Conservation (phyloP, 1,140 invertebrate species). For the Trichoplusia ni region DNA sequence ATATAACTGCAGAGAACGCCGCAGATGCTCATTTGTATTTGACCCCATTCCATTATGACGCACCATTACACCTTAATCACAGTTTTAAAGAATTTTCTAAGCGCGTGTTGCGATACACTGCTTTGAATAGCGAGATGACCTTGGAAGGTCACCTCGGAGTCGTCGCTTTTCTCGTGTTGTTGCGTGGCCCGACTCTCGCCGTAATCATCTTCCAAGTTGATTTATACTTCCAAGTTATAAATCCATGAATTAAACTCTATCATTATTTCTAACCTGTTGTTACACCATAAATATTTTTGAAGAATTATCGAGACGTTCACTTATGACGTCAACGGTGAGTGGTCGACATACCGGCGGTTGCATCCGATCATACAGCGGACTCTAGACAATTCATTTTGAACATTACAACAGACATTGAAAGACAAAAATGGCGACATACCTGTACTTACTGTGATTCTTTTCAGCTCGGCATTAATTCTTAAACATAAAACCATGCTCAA, state of each 20-base stretch:
- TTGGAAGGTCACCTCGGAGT: constrained; percentile 8
- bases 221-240: neutral
- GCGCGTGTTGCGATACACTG: neutral
- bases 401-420: constrained; percentile 5
- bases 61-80: constrained; percentile 18
- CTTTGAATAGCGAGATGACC: constrained; percentile 3
- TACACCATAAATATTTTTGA: constrained; percentile 21
- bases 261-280: constrained; percentile 23
- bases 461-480: no score
- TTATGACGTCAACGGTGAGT: constrained; percentile 29
- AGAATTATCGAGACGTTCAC: constrained; percentile 26
- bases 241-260: constrained; percentile 12
- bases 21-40: neutral
- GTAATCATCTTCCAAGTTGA: constrained; percentile 1
- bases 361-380: constrained; percentile 21
- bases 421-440: no score
- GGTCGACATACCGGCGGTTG: constrained; percentile 18
- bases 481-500: no score
- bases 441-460: no score
- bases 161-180: neutral
- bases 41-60: constrained; percentile 22
- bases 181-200: constrained; percentile 1
- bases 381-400: constrained; percentile 6
- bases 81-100: constrained; percentile 1
- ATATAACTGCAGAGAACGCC: constrained; percentile 26